phyloP scores from a whole-genome alignment of 2,888 invertebrate genomes.

The Dryocosmus kuriphilus region DNA sequence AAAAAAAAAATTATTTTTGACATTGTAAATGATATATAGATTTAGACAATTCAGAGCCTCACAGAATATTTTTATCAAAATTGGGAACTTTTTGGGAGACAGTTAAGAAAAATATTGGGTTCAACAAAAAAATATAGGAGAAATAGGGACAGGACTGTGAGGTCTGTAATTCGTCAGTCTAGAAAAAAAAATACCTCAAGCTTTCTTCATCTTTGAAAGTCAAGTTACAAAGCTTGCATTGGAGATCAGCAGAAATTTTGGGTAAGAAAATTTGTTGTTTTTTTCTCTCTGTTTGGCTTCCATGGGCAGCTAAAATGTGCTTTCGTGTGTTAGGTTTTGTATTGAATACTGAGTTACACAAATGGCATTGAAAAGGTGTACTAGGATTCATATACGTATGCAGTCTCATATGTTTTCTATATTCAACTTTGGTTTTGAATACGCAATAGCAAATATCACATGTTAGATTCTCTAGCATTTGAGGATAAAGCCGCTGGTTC shows the following conservation, averaged over 20 bases:
- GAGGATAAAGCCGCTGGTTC: constrained; percentile 54
- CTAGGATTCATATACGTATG: constrained; percentile 30
- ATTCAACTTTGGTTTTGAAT: constrained; percentile 57
- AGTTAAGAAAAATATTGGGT: too few species aligned
- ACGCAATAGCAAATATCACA: constrained; percentile 68
- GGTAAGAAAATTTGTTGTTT: not conserved
- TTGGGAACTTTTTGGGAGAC: too few species aligned
- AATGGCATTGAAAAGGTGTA: not conserved
- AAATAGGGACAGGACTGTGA: too few species aligned
- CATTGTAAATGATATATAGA: not conserved
- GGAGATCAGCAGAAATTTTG: constrained; percentile 46
- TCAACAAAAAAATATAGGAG: too few species aligned
- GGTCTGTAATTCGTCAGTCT: too few species aligned
- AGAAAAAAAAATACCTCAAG: constrained; percentile 60
- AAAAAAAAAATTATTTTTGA: too few species aligned
- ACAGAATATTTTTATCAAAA: not conserved
- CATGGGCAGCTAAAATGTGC: constrained; percentile 66
- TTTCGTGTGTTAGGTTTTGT: constrained; percentile 45
- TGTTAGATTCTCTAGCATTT: constrained; percentile 66
- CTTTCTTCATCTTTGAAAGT: constrained; percentile 64
- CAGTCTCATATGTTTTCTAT: constrained; percentile 60
- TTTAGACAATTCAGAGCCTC: not conserved
- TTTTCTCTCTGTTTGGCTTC: constrained; percentile 62
- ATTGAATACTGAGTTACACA: constrained; percentile 47
- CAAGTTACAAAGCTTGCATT: constrained; percentile 63